These are phyloP conservation scores for Ceryle rudis DNA, from an alignment of 2,797 vertebrate species.

Conservation along the genomic window DNA sequence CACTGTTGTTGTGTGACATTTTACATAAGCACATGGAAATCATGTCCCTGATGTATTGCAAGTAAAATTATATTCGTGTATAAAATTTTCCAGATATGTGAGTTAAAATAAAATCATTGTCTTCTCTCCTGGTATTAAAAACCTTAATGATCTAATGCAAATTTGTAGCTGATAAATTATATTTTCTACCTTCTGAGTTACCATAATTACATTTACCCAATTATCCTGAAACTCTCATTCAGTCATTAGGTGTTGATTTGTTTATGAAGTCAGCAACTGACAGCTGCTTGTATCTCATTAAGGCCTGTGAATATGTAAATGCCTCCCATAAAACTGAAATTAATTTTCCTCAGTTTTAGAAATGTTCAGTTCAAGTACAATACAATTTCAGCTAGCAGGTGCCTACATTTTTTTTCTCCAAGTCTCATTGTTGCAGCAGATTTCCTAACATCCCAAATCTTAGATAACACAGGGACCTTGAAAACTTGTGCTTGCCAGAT, in stretches of 20 bases:
- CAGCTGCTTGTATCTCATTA: constrained; percentile 83
- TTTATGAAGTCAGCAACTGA: constrained; percentile 81
- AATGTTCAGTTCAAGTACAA: constrained; percentile 71
- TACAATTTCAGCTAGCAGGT: constrained; percentile 70
- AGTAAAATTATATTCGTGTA: background rate
- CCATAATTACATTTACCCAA: constrained; percentile 80
- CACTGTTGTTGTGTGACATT: background rate
- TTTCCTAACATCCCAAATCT: constrained; percentile 32
- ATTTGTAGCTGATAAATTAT: constrained; percentile 69
- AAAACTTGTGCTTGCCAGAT: background rate
- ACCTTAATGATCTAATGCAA: constrained; percentile 65
- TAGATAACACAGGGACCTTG: background rate
- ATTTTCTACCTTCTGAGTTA: constrained; percentile 78
- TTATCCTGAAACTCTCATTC: constrained; percentile 77
- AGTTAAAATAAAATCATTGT: constrained; percentile 50
- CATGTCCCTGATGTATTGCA: background rate
- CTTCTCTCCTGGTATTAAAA: constrained; percentile 60
- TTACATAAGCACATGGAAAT: constrained; percentile 33
- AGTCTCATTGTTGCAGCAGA: background rate
- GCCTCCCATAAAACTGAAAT: constrained; percentile 79
- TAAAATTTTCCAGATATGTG: background rate
- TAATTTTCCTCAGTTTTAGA: constrained; percentile 79
- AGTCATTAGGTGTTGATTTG: constrained; percentile 83
- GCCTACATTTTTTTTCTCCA: constrained; percentile 46
- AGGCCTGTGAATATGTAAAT: constrained; percentile 81